phyloP scores from a whole-genome alignment of 2,888 invertebrate species.

The Lasioglossum zephyrum region DNA sequence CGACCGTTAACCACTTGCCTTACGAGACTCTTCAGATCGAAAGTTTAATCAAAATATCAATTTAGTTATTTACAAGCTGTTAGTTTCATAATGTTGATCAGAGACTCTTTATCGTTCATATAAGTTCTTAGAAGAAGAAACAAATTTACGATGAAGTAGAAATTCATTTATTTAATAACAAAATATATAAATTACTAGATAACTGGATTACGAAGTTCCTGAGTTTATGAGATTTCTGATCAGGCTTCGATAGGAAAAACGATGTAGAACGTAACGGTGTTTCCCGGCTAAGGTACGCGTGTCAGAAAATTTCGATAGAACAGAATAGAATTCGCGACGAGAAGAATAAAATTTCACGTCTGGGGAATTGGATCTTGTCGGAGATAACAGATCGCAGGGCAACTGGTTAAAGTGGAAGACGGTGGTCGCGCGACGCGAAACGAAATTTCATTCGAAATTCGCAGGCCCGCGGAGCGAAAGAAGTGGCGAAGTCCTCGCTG shows the following conservation, averaged over 20 bases:
- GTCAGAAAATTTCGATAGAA: background rate
- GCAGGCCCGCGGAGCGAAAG: conserved; percentile 22
- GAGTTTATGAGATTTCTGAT: background rate
- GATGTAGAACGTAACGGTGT: background rate
- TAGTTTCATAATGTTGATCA: no score
- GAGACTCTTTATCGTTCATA: no score
- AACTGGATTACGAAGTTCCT: background rate
- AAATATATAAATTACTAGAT: background rate
- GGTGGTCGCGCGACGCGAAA: background rate
- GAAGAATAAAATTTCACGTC: background rate
- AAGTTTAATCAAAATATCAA: background rate
- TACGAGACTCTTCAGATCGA: background rate
- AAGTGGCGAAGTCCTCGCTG: conserved; percentile 44
- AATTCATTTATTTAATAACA: no score
- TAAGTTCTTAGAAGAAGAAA: no score
- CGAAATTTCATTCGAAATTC: background rate
- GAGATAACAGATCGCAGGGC: background rate
- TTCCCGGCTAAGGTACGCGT: background rate
- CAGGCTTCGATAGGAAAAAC: background rate
- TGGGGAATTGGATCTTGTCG: background rate
- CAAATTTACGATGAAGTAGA: no score
- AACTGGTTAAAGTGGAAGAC: background rate
- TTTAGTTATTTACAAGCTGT: no score
- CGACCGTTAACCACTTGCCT: background rate
- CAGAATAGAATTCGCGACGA: no score